Evolutionary conservation across 1,140 invertebrate species (phyloP), one percentile per base, ranked within the genome.

Genomic region (Pogonognathellus flavescens): DNA sequence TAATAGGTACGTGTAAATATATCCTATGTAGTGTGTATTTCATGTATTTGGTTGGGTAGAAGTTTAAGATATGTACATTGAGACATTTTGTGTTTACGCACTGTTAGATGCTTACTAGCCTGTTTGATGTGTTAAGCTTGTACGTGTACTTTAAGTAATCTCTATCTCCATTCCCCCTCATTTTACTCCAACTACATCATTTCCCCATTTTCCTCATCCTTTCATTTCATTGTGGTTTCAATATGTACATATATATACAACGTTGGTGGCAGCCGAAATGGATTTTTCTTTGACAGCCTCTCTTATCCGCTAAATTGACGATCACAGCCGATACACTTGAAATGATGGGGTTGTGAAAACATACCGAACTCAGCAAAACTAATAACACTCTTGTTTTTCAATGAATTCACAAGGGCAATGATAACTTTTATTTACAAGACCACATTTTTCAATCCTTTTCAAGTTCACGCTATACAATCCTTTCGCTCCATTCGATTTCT

Each of bases 41-140:
- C n/a, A n/a, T n/a, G n/a, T n/a, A n/a, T n/a, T n/a, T n/a, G n/a
- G n/a, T n/a, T n/a, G n/a, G n/a, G n/a, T n/a, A n/a, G 53, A 57
- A 14, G 53, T 57, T n/a, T n/a, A 13, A 57, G 53, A 41, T 41
- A 41, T 41, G 31, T 41, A 49, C 41, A 76, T 76, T 49, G 70
- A 76, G 41, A 76, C 41, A 50, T 50, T 41, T 76, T 41, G 70
- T 76, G 70, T 81, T 81, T 81, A 81, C 80, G 80, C 52, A 81
- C 50, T 57, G 80, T 81, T 81, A 52, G 52, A 81, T 55, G 55
- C 55, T 81, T 55, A 81, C 80, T 20, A 25, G 70, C 14, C 16
- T 76, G 70, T 76, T 76, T 76, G 70, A 76, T 76, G 70, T 18
- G 41, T 50, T 76, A 16, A 2, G 41, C 41, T 76, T 76, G 70